Conservation (phyloP, 2,797 vertebrate species). For the Ammospiza maritima region DNA sequence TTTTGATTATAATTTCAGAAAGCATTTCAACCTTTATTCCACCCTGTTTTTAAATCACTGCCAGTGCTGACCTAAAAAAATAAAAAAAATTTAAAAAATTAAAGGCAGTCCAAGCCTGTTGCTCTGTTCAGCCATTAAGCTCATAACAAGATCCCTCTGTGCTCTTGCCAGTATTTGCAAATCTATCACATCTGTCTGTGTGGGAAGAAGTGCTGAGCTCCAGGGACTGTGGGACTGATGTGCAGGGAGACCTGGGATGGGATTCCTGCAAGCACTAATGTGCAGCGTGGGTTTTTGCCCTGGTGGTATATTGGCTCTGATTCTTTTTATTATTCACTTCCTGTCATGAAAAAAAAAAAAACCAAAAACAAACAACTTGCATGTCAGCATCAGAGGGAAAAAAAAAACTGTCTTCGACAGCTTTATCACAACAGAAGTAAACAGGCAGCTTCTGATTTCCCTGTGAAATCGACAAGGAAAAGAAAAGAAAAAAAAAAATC, state of each 20-base stretch:
- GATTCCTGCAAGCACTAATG: conserved; percentile 28
- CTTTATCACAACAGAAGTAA: conserved; percentile 36
- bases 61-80: background rate
- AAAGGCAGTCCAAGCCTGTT: background rate
- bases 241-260: background rate
- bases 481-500: background rate
- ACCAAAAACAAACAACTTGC: background rate
- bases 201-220: conserved; percentile 8
- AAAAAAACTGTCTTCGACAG: background rate
- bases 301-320: background rate
- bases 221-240: background rate
- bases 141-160: conserved; percentile 19
- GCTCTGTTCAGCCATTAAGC: background rate
- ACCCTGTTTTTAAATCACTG: conserved; percentile 17
- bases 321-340: conserved; percentile 29
- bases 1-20: conserved; percentile 41
- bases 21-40: conserved; percentile 23
- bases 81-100: background rate
- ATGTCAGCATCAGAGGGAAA: background rate
- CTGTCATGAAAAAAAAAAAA: background rate
- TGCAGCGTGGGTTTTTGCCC: background rate
- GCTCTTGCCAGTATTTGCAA: conserved; percentile 39
- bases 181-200: conserved; percentile 27
- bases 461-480: background rate
- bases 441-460: conserved; percentile 25